phyloP scores from a whole-genome alignment of 1,140 invertebrate genomes.

The Bombus turneri region DNA sequence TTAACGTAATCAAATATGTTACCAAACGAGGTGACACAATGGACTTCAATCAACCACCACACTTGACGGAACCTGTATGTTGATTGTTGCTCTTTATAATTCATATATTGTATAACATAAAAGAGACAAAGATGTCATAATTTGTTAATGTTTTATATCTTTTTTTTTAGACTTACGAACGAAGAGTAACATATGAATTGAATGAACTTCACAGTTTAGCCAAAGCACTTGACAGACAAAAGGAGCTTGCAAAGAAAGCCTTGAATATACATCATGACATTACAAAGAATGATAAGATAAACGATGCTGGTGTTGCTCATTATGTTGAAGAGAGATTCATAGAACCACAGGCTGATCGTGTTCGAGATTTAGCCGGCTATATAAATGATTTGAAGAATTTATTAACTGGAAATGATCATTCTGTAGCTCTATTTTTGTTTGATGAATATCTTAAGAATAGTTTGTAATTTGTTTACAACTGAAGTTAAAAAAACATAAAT shows the following conservation, averaged over 20 bases:
- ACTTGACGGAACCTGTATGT: slow-evolving; percentile 70
- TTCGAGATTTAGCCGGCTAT: slow-evolving; percentile 88
- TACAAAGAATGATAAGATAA: slow-evolving; percentile 69
- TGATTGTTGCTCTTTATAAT: background rate
- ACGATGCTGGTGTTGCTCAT: slow-evolving; percentile 83
- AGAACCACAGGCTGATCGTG: slow-evolving; percentile 85
- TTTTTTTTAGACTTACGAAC: slow-evolving; percentile 56
- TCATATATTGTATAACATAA: background rate
- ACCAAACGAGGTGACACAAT: slow-evolving; percentile 86
- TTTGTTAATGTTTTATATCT: background rate
- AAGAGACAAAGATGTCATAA: background rate
- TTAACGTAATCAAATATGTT: slow-evolving; percentile 89
- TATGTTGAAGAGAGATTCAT: slow-evolving; percentile 90
- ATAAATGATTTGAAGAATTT: slow-evolving; percentile 88
- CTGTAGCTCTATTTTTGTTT: slow-evolving; percentile 88
- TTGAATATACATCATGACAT: slow-evolving; percentile 84
- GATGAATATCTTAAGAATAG: slow-evolving; percentile 89
- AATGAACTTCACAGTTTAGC: slow-evolving; percentile 87
- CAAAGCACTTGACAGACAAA: slow-evolving; percentile 89
- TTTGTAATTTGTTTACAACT: slow-evolving; percentile 39
- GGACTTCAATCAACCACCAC: slow-evolving; percentile 78
- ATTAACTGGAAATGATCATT: slow-evolving; percentile 83
- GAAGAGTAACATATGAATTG: slow-evolving; percentile 74
- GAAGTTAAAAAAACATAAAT: slow-evolving; percentile 18
- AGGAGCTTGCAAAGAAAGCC: slow-evolving; percentile 87